A percentile compares a stretch with the other conserved stretches of the same genome.
phyloP scores from a whole-genome alignment of 2,888 invertebrate genomes.

The Pterobdella sp. region DNA sequence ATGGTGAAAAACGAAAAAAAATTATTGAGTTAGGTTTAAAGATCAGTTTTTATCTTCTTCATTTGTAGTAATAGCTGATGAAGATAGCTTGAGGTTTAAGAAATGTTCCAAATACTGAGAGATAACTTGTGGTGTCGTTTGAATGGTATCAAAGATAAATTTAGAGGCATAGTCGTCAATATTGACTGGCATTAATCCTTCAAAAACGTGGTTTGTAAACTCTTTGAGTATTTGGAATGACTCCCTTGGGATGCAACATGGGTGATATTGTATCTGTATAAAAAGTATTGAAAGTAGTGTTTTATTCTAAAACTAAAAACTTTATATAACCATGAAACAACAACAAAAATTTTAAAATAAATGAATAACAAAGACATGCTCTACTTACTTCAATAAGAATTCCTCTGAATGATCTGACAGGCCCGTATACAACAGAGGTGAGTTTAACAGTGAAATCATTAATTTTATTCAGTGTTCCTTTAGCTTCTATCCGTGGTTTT shows the following conservation, averaged over 20 bases:
- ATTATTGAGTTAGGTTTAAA: neutral
- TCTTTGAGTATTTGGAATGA: constrained; percentile 87
- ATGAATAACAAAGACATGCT: neutral
- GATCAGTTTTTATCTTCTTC: constrained; percentile 1
- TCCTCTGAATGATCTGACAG: constrained; percentile 72
- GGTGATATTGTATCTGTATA: constrained; percentile 74
- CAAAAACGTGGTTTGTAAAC: constrained; percentile 81
- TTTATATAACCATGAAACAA: neutral
- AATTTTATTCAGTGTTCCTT: constrained; percentile 51
- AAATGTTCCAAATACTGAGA: constrained; percentile 91
- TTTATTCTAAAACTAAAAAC: constrained; percentile 13
- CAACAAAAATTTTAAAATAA: neutral
- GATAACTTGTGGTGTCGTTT: constrained; percentile 82
- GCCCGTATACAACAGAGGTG: constrained; percentile 82
- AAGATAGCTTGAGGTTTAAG: constrained; percentile 64
- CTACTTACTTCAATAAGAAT: constrained; percentile 72
- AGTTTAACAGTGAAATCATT: constrained; percentile 82
- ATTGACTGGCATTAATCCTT: constrained; percentile 63
- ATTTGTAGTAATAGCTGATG: neutral
- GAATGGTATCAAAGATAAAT: constrained; percentile 59
- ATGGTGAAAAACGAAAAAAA: neutral
- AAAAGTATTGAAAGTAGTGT: too few species aligned
- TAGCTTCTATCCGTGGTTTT: constrained; percentile 61
- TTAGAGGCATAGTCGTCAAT: constrained; percentile 60
- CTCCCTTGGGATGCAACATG: constrained; percentile 75